phyloP scores from a whole-genome alignment of 2,113 vertebrate genomes.

The Nesogale talazaci region DNA sequence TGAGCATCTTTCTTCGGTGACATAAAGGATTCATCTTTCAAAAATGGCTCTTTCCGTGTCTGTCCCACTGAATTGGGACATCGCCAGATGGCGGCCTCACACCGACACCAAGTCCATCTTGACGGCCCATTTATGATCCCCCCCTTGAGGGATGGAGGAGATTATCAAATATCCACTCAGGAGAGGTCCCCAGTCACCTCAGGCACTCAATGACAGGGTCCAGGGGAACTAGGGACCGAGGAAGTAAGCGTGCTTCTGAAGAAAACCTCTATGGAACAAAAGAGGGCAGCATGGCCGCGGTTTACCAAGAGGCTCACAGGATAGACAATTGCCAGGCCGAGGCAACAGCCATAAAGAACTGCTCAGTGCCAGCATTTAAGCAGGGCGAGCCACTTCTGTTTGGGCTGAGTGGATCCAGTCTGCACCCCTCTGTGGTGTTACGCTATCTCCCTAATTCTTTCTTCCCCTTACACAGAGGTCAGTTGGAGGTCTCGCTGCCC shows the following conservation, averaged over 20 bases:
- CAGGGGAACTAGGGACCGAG: background rate
- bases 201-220: background rate
- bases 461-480: background rate
- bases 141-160: background rate
- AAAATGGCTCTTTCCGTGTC: background rate
- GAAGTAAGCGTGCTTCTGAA: background rate
- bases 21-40: background rate
- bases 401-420: too few species aligned
- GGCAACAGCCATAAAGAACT: background rate
- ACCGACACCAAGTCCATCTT: background rate
- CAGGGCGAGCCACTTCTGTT: background rate
- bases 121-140: background rate
- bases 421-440: background rate
- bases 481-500: background rate
- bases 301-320: background rate
- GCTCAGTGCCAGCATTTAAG: fast-evolving
- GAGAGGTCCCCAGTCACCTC: background rate
- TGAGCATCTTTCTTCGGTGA: background rate
- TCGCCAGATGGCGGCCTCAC: background rate
- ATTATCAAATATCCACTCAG: background rate
- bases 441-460: background rate
- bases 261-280: background rate
- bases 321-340: background rate
- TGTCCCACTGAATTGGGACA: background rate
- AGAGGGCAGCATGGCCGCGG: background rate